Percentiles rank a stretch among this genome's conserved stretches.
These are phyloP conservation scores for Phataginus tricuspis DNA, from an alignment of 2,797 vertebrate genomes.

Conservation along the genomic window DNA sequence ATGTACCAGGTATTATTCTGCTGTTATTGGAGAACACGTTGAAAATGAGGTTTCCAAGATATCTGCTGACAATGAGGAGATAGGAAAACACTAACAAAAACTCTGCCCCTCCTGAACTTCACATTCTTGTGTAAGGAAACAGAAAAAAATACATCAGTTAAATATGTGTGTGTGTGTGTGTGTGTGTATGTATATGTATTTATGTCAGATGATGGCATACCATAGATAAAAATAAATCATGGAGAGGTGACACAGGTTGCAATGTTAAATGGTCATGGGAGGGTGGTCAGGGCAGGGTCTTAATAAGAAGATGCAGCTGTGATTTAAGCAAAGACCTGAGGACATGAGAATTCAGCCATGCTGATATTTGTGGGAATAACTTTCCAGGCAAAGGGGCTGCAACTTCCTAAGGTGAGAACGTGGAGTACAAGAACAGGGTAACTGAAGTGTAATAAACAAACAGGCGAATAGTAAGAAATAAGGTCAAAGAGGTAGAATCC, in stretches of 20 bases:
- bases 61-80: too few species aligned
- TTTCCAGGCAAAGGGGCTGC: not conserved
- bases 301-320: not conserved
- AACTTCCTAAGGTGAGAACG: not conserved
- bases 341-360: not conserved
- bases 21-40: too few species aligned
- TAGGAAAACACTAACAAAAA: not conserved
- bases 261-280: too few species aligned
- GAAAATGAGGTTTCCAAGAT: too few species aligned
- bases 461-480: not conserved
- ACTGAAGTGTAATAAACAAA: not conserved
- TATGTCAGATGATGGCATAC: not conserved
- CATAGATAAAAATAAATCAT: not conserved
- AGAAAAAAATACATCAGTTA: not conserved
- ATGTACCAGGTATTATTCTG: not conserved
- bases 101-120: not conserved
- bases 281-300: not conserved
- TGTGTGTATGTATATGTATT: not conserved
- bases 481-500: not conserved
- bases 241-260: rapidly evolving
- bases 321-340: not conserved
- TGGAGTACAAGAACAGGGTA: not conserved
- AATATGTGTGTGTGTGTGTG: not conserved
- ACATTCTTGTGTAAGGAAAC: not conserved
- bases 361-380: not conserved